Conservation (phyloP, 1,140 invertebrate species). For the Drosophila azteca region DNA sequence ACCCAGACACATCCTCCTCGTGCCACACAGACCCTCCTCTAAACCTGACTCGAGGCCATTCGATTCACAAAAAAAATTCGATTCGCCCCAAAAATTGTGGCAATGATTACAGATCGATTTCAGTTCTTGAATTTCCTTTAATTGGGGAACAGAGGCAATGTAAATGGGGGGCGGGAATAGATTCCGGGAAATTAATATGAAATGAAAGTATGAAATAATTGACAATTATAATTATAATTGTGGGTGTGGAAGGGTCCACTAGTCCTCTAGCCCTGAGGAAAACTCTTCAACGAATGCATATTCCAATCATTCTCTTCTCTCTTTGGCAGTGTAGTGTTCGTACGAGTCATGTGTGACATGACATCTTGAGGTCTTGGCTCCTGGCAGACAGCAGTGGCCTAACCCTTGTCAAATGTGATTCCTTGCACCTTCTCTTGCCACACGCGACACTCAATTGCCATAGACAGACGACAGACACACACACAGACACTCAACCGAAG, state of each 20-base stretch:
- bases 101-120: conserved; percentile 19
- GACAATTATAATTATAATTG: conserved; percentile 7
- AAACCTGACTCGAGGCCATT: conserved; percentile 14
- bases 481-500: conserved; percentile 16
- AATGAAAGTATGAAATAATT: conserved; percentile 15
- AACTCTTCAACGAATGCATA: too few relatives aligned
- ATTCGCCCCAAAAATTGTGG: conserved; percentile 31
- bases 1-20: neutral
- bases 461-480: neutral
- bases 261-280: too few relatives aligned
- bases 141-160: neutral
- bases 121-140: conserved; percentile 9
- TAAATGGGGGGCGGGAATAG: neutral
- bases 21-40: too few relatives aligned
- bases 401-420: conserved; percentile 48
- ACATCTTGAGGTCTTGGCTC: too few relatives aligned
- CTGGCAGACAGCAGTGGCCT: too few relatives aligned
- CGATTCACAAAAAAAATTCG: conserved; percentile 12
- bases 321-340: neutral
- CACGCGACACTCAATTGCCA: too few relatives aligned
- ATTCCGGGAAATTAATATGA: conserved; percentile 9
- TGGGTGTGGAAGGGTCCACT: too few relatives aligned
- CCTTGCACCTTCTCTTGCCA: neutral
- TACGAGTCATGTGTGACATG: too few relatives aligned
- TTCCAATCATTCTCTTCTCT: neutral